Evolutionary conservation across 2,797 vertebrate genomes (phyloP).

Genomic region (Pipistrellus nathusii): DNA sequence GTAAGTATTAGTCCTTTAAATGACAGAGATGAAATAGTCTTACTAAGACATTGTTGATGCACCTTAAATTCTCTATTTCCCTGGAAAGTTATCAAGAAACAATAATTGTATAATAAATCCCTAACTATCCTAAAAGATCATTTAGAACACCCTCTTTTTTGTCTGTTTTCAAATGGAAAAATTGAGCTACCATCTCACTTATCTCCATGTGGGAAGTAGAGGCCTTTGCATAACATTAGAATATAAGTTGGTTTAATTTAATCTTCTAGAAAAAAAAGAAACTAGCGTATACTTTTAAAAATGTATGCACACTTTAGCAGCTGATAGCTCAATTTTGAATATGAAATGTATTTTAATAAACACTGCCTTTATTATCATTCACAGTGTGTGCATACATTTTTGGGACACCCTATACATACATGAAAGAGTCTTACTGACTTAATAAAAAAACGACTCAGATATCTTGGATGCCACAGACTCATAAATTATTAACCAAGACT

Average conservation of each 20-base stretch:
- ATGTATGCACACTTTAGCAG: too few species aligned
- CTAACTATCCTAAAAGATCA: background rate
- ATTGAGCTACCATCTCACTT: background rate
- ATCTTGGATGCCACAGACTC: background rate
- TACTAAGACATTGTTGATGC: background rate
- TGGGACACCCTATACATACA: background rate
- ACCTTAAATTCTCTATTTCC: background rate
- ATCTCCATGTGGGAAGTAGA: background rate
- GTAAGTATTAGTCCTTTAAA: background rate
- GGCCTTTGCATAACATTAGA: background rate
- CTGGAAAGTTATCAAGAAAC: background rate
- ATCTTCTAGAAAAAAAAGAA: background rate
- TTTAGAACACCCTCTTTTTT: background rate
- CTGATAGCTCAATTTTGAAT: too few species aligned
- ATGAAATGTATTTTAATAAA: too few species aligned
- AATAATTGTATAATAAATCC: background rate
- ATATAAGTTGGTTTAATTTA: background rate
- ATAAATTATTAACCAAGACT: conserved; percentile 25
- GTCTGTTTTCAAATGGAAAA: background rate
- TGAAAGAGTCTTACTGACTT: background rate
- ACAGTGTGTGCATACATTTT: too few species aligned
- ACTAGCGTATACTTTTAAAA: background rate
- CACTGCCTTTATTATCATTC: too few species aligned
- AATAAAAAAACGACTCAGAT: background rate
- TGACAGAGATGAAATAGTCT: background rate